Base-by-base conservation (phyloP, 2,113 vertebrate species). In the Plecotus auritus region DNA sequence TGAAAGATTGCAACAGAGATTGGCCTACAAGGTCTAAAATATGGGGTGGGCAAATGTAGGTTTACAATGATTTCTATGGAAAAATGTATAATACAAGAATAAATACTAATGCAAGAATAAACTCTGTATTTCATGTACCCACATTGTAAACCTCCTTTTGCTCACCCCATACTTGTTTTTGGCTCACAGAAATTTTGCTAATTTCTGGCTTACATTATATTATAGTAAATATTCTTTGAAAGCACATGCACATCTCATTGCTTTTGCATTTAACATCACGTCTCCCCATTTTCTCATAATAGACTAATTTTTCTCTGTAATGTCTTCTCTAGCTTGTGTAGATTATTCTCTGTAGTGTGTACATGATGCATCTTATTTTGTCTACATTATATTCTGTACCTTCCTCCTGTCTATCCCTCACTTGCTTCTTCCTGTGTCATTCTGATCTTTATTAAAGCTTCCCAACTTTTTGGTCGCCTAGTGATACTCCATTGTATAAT, bases 391-490 rank as follows among this genome's bases (percentile, higher is more conserved):
- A 98, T 98, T 98, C 98, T 98, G 97, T 98, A 97, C 96, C 98
- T 98, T 99, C 98, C 98, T 99, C 97, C 97, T 98, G 98, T 99
- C 98, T 99, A 97, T 99, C 98, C 98, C 99, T 99, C 98, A 99
- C 98, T 99, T 98, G 98, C 98, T 98, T 98, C 98, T 99, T 99
- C 98, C 98, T 99, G 97, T 99, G 98, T 99, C 98, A 97, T 99
- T 99, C 98, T 98, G 98, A 97, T 99, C 98, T 98, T 99, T 98
- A 99, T 99, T 99, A 99, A 99, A 99, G 99, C 99, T 99, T 99
- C 99, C 99, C 99, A 99, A 99, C 99, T 99, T 99, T 99, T 99
- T 99, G 99, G 99, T 99, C 99, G 97, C 99, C 99, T 99, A 99
- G 99, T 99, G 99, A 99, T 98, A 99, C 99, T 88, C 99, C 99